phyloP scores from a whole-genome alignment of 2,113 vertebrate species.

The Orthonyx spaldingii region DNA sequence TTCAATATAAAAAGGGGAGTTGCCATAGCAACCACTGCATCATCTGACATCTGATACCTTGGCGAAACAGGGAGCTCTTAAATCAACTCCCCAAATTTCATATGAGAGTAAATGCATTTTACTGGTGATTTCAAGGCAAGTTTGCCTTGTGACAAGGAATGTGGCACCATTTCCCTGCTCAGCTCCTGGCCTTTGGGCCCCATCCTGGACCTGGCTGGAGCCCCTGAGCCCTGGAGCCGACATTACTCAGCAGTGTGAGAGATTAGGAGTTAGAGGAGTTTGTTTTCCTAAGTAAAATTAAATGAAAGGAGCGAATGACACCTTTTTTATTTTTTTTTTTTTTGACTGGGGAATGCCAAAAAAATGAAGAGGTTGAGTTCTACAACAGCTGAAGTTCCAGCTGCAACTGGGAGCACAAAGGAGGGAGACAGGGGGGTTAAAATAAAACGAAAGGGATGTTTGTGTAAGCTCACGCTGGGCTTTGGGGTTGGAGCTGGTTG shows the following conservation, averaged over 20 bases:
- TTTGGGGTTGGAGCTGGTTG: background rate
- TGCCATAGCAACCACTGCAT: constrained; percentile 38
- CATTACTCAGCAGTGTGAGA: background rate
- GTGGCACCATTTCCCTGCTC: background rate
- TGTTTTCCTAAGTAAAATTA: constrained; percentile 9
- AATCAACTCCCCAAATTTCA: constrained; percentile 58
- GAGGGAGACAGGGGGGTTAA: background rate
- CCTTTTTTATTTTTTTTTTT: background rate
- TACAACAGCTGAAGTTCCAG: background rate
- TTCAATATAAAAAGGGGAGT: constrained; percentile 52
- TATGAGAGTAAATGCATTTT: constrained; percentile 31
- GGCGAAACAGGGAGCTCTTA: constrained; percentile 45
- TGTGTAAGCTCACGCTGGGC: background rate
- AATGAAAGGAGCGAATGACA: background rate
- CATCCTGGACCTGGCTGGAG: background rate
- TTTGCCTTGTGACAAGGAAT: background rate
- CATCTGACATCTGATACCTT: constrained; percentile 31
- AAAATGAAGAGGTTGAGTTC: background rate
- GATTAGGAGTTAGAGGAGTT: background rate
- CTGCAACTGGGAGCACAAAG: constrained; percentile 1
- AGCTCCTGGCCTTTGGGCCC: background rate
- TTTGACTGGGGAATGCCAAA: background rate
- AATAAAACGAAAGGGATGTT: background rate
- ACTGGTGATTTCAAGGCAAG: background rate
- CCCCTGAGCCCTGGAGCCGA: background rate